A percentile compares a stretch with the other conserved stretches of the same genome.
Evolutionary conservation across 2,113 vertebrate species (phyloP).

Genomic region (Amphiprion ocellaris): DNA sequence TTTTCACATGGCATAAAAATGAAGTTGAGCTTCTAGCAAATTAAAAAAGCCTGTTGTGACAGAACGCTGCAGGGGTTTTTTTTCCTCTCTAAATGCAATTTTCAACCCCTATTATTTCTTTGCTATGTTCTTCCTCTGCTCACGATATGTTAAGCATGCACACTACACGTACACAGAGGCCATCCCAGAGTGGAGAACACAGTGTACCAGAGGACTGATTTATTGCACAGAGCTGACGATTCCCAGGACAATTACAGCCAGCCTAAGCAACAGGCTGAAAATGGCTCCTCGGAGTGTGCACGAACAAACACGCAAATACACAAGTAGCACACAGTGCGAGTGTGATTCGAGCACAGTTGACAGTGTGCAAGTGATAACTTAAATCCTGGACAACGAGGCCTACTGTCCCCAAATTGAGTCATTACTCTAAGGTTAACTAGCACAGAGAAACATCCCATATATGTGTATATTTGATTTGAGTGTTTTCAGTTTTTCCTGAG

Average conservation of each 20-base stretch:
- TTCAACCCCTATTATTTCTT: constrained; percentile 49
- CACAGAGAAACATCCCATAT: background rate
- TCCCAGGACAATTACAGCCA: constrained; percentile 82
- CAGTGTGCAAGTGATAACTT: constrained; percentile 23
- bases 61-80: constrained; percentile 12
- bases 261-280: constrained; percentile 77
- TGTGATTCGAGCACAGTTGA: constrained; percentile 27
- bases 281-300: constrained; percentile 58
- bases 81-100: constrained; percentile 48
- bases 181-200: constrained; percentile 75
- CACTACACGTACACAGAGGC: constrained; percentile 55
- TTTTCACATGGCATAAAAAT: constrained; percentile 14
- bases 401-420: constrained; percentile 35
- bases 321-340: constrained; percentile 17
- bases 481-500: background rate
- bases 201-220: constrained; percentile 81
- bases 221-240: constrained; percentile 78
- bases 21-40: constrained; percentile 13
- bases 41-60: constrained; percentile 50
- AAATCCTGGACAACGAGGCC: constrained; percentile 15
- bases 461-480: constrained; percentile 23
- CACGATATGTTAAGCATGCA: constrained; percentile 65
- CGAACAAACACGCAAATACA: constrained; percentile 48
- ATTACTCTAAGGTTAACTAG: constrained; percentile 47
- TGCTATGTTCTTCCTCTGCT: constrained; percentile 51